Conservation (phyloP, 2,888 invertebrate genomes). For the Choreutis nemorana region DNA sequence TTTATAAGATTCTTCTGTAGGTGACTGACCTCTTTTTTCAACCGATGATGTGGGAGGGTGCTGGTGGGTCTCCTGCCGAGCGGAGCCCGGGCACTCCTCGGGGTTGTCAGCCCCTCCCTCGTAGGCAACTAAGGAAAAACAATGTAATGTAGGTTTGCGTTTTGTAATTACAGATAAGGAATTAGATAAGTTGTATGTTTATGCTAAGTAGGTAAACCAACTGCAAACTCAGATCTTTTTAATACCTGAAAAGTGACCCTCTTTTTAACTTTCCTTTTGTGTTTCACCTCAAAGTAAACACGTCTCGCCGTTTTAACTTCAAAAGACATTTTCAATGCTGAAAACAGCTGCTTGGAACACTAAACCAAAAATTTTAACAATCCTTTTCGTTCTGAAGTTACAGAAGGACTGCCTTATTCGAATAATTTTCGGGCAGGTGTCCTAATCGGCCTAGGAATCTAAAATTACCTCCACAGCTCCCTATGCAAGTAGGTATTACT, state of each 20-base stretch:
- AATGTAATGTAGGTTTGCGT: background rate
- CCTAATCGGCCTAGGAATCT: conserved; percentile 50
- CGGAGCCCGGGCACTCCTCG: conserved; percentile 57
- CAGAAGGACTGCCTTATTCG: too few relatives aligned
- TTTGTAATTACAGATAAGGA: background rate
- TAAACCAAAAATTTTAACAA: too few relatives aligned
- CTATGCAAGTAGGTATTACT: too few relatives aligned
- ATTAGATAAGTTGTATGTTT: too few relatives aligned
- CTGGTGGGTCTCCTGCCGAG: conserved; percentile 38
- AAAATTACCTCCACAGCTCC: conserved; percentile 33
- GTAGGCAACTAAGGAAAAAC: conserved; percentile 38
- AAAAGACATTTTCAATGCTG: conserved; percentile 46
- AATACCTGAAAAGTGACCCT: conserved; percentile 53
- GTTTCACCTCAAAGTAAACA: conserved; percentile 45
- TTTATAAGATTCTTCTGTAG: too few relatives aligned
- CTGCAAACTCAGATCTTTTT: too few relatives aligned
- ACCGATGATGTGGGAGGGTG: conserved; percentile 55
- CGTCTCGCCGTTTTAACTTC: conserved; percentile 37
- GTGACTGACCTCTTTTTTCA: conserved; percentile 47
- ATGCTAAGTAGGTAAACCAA: too few relatives aligned
- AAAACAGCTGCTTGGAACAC: too few relatives aligned
- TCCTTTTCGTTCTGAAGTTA: too few relatives aligned
- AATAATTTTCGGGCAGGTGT: too few relatives aligned
- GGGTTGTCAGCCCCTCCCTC: conserved; percentile 51
- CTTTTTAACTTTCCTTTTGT: conserved; percentile 39